Evolutionary conservation across 2,888 invertebrate genomes (phyloP).

Genomic region (Ectobius pallidus): DNA sequence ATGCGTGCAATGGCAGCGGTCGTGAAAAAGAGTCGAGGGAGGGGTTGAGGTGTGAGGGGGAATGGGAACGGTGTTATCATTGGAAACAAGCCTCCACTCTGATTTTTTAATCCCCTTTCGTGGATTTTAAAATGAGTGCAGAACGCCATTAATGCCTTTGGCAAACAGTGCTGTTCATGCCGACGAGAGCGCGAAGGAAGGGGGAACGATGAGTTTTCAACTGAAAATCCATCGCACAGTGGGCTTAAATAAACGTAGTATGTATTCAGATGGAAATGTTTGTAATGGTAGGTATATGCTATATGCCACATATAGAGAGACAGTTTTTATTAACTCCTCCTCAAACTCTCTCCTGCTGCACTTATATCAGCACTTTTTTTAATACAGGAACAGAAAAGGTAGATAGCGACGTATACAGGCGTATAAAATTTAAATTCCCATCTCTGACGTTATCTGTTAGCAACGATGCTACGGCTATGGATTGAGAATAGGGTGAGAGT

Average conservation of each 20-base stretch:
- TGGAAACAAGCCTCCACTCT: conserved; percentile 59
- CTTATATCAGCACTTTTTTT: conserved; percentile 19
- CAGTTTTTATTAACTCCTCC: conserved; percentile 11
- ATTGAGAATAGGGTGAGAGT: too few species aligned
- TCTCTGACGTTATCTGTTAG: conserved; percentile 47
- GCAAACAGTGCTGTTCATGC: conserved; percentile 23
- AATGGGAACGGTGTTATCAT: conserved; percentile 52
- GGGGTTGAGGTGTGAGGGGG: conserved; percentile 33
- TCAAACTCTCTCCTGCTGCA: not conserved
- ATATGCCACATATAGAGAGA: conserved; percentile 3
- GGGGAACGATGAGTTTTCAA: conserved; percentile 12
- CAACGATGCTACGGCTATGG: not conserved
- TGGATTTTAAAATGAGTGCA: conserved; percentile 59
- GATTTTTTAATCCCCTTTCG: conserved; percentile 57
- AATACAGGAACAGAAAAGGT: conserved; percentile 8
- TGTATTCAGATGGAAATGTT: conserved; percentile 43
- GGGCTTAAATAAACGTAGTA: conserved; percentile 40
- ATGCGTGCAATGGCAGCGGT: conserved; percentile 33
- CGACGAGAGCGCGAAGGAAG: not conserved
- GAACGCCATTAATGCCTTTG: conserved; percentile 55
- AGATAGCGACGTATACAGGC: conserved; percentile 22
- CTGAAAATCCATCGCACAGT: conserved; percentile 26
- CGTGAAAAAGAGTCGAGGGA: conserved; percentile 24
- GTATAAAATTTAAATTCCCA: conserved; percentile 29
- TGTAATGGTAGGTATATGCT: conserved; percentile 17